Evolutionary conservation across 2,113 vertebrate species (phyloP).

Genomic region (Marmota flaviventris): DNA sequence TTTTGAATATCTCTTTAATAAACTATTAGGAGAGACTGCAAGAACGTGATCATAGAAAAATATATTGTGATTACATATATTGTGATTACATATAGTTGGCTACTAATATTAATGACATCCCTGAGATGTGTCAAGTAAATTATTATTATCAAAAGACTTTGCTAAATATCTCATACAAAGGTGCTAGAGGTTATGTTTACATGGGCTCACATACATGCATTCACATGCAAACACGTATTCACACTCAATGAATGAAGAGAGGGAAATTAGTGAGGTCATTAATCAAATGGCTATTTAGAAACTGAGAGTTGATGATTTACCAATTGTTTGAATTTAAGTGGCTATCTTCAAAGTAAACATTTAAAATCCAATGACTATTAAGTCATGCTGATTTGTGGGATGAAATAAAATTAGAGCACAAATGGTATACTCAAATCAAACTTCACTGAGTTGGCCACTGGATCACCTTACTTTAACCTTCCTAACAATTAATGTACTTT

Average conservation of each 20-base stretch:
- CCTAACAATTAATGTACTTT: conserved; percentile 10
- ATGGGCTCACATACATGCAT: background rate
- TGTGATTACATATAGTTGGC: background rate
- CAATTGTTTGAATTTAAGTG: conserved; percentile 33
- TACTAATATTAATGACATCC: background rate
- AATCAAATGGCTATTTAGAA: background rate
- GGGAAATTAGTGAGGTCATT: conserved; percentile 31
- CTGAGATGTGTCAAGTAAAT: background rate
- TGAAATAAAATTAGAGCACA: background rate
- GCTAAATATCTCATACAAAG: background rate
- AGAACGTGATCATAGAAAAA: background rate
- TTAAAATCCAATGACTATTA: background rate
- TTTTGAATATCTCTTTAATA: background rate
- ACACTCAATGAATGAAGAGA: background rate
- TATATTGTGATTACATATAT: background rate
- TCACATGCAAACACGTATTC: background rate
- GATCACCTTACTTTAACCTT: conserved; percentile 14
- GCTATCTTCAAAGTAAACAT: background rate
- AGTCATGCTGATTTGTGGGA: background rate
- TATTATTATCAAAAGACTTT: conserved; percentile 11
- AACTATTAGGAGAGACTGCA: background rate
- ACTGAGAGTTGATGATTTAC: background rate
- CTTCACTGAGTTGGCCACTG: background rate
- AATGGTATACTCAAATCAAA: background rate
- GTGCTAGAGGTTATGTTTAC: background rate